phyloP scores from a whole-genome alignment of 2,797 vertebrate genomes.

The Microcaecilia unicolor region DNA sequence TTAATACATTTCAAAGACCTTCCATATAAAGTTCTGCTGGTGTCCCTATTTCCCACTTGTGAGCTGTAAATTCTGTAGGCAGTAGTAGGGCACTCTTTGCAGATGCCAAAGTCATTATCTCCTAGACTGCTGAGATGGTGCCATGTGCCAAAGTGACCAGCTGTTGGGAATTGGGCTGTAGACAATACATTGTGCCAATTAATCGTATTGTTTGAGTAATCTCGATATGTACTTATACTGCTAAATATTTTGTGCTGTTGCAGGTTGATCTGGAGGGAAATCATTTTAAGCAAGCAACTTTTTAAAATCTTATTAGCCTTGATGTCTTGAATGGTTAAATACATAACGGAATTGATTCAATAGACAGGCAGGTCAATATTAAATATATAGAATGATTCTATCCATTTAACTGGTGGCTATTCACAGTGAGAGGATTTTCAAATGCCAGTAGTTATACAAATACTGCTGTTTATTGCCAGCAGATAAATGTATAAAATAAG shows the following conservation, averaged over 20 bases:
- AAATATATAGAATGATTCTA: no score
- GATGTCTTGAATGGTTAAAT: slow-evolving; percentile 56
- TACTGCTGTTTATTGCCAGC: no score
- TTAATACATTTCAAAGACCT: slow-evolving; percentile 99
- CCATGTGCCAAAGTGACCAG: slow-evolving; percentile 90
- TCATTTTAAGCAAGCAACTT: slow-evolving; percentile 62
- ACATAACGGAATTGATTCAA: slow-evolving; percentile 47
- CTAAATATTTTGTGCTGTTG: slow-evolving; percentile 82
- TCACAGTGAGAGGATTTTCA: no score
- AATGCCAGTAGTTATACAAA: no score
- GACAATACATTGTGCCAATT: slow-evolving; percentile 82
- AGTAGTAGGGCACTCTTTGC: slow-evolving; percentile 81
- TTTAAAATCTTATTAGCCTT: slow-evolving; percentile 51
- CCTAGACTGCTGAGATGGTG: slow-evolving; percentile 88
- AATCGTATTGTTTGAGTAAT: slow-evolving; percentile 87
- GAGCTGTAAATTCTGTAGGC: slow-evolving; percentile 97
- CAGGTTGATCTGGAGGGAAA: slow-evolving; percentile 66
- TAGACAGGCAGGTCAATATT: no score
- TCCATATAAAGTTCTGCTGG: slow-evolving; percentile 91
- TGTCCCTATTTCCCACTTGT: slow-evolving; percentile 93
- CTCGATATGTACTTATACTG: slow-evolving; percentile 85
- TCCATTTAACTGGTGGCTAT: no score
- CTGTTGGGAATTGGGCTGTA: slow-evolving; percentile 87
- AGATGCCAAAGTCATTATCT: slow-evolving; percentile 98
- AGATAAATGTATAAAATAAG: no score